These are phyloP conservation scores for Propithecus coquereli DNA, from an alignment of 2,113 vertebrate species.

Conservation along the genomic window DNA sequence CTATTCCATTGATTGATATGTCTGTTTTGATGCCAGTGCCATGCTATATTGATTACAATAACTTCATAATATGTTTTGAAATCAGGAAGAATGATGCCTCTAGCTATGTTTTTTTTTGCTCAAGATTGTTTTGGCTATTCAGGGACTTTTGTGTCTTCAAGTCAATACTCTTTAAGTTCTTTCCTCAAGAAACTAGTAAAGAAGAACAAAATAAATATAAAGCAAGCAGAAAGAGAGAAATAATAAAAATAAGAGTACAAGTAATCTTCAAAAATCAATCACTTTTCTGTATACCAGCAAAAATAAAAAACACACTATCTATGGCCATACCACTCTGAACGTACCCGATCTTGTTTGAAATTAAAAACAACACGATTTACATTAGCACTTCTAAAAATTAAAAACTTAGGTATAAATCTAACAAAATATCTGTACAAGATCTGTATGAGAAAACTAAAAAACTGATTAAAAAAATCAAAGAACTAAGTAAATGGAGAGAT, in stretches of 20 bases:
- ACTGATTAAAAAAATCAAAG: neutral
- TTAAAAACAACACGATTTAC: neutral
- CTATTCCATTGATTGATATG: neutral
- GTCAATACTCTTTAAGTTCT: neutral
- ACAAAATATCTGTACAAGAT: neutral
- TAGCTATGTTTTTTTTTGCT: neutral
- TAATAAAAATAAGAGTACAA: neutral
- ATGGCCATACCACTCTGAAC: too few species aligned
- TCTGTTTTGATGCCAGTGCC: neutral
- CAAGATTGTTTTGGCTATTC: neutral
- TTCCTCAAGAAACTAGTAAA: neutral
- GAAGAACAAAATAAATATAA: neutral
- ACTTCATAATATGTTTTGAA: neutral
- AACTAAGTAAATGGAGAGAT: neutral
- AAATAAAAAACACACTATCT: too few species aligned
- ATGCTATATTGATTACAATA: neutral
- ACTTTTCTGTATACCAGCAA: neutral
- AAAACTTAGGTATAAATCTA: neutral
- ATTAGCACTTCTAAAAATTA: neutral
- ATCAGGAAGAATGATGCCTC: neutral
- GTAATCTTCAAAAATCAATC: neutral
- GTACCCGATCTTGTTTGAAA: neutral
- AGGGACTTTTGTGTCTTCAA: neutral
- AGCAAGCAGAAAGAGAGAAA: neutral
- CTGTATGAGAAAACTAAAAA: neutral